Base-by-base conservation (phyloP, 2,113 vertebrate genomes). In the Galemys pyrenaicus region DNA sequence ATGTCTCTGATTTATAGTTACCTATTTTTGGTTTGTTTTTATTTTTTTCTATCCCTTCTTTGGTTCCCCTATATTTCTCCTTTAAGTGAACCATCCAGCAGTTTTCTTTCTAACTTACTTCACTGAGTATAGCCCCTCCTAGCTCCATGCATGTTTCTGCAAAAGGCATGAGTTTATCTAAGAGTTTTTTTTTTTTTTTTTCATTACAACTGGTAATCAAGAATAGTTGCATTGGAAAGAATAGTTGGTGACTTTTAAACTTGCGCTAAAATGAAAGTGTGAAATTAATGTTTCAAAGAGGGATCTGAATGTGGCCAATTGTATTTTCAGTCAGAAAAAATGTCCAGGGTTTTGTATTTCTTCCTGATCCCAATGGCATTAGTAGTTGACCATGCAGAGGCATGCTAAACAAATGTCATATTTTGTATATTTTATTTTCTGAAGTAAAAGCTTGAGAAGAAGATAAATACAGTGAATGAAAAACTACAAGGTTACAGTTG, bases 211-310 rank as follows among this genome's bases (percentile, higher is more conserved):
- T 71, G 20, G 37, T 91, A 91, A 73, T 39, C 20, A 91, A 32
- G 41, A 91, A 30, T 70, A 70, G 51, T 58, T 94, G 65, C 54
- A 90, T 93, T 75, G 62, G 22, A 70, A 91, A 82, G 68, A 85
- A 46, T 56, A 41, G n/a, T 56, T 58, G 16, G 6, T 95, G 46
- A 13, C 28, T 81, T 94, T 94, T 81, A 35, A 85, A 90, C 54
- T 87, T 87, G 41, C 94, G 39, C 75, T 81, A 56, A 94, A 95
- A 87, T 89, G 54, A 81, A 83, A 89, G 35, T 82, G 16, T 73
- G 15, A 95, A 96, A 65, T 60, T 26, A 79, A 71, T 44, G 37
- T 58, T 92, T 96, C 96, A 56, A 86, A 92, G 79, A 86, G 5
- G 64, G 26, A 82, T 70, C 39, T 20, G 16, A 81, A 93, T 87